A percentile compares a stretch with the other conserved stretches of the same genome.
Conservation (phyloP, 2,797 vertebrate genomes). For the Hipposideros larvatus region DNA sequence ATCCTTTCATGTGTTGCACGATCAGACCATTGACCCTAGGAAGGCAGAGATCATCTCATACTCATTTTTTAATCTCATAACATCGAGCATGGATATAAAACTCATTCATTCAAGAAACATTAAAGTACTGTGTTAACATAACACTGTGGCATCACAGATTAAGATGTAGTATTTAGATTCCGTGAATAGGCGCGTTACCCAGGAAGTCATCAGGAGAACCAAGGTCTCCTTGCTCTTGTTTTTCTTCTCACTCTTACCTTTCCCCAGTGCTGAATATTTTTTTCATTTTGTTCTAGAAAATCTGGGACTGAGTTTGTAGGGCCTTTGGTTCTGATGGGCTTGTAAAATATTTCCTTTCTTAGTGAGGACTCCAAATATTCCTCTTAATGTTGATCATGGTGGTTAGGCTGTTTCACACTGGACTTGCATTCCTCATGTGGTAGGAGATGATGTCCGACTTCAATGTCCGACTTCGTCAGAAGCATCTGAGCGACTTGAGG, state of each 20-base stretch:
- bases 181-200: neutral
- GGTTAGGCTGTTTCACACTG: neutral
- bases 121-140: neutral
- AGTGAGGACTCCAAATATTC: neutral
- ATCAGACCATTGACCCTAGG: neutral
- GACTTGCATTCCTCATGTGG: neutral
- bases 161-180: neutral
- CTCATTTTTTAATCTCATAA: neutral
- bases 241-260: neutral
- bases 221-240: neutral
- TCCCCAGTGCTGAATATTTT: neutral
- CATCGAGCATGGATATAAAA: neutral
- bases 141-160: neutral
- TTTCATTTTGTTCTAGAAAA: constrained; percentile 6
- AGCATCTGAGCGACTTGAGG: neutral
- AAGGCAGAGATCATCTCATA: neutral
- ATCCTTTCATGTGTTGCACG: neutral
- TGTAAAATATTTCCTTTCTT: neutral
- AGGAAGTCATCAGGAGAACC: neutral
- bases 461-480: neutral
- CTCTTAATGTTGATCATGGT: neutral
- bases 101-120: neutral
- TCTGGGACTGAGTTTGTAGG: too few species aligned
- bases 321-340: neutral
- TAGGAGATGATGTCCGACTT: neutral